Evolutionary conservation across 2,113 vertebrate species (phyloP).

Genomic region (Pongo abelii): DNA sequence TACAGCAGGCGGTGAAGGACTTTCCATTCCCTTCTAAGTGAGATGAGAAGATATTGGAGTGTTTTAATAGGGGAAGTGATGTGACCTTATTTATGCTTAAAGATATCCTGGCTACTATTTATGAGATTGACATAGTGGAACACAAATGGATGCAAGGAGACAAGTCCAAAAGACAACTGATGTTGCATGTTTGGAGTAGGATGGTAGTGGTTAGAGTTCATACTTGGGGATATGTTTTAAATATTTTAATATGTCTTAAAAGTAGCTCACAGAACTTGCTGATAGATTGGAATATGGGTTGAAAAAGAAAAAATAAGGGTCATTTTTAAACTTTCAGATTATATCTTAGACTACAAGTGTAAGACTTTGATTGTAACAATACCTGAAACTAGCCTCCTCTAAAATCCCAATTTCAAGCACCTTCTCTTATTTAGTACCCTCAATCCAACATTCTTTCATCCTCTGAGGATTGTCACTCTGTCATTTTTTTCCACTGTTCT

Average conservation of each 20-base stretch:
- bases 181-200: not conserved
- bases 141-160: not conserved
- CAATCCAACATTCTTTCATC: not conserved
- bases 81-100: not conserved
- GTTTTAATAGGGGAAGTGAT: not conserved
- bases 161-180: not conserved
- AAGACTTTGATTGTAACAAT: not conserved
- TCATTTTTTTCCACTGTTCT: not conserved
- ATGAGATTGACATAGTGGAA: not conserved
- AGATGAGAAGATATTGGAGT: not conserved
- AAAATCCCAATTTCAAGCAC: not conserved
- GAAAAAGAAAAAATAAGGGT: not conserved
- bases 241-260: not conserved
- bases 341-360: not conserved
- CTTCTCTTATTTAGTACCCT: not conserved
- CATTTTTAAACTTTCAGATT: not conserved
- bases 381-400: not conserved
- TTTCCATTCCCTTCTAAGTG: constrained; percentile 10
- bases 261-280: not conserved
- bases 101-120: not conserved
- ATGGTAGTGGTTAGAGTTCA: not conserved
- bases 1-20: not conserved
- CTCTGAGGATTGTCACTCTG: not conserved
- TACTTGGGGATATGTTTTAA: not conserved
- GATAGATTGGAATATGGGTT: not conserved